Evolutionary conservation across 2,113 vertebrate species (phyloP).

Genomic region (Erythrolamprus reginae): DNA sequence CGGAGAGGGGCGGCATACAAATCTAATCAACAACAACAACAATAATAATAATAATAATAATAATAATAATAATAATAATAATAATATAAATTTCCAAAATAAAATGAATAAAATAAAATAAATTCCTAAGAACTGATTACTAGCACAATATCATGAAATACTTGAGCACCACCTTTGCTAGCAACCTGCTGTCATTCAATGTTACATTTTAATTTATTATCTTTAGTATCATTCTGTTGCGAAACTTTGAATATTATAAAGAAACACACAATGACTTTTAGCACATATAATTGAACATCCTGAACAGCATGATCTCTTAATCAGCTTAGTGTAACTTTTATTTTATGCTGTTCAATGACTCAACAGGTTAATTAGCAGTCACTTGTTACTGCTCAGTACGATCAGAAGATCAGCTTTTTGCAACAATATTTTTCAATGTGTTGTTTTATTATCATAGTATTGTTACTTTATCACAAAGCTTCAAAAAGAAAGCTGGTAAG

Average conservation of each 20-base stretch:
- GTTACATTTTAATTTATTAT: background rate
- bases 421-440: background rate
- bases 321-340: background rate
- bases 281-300: background rate
- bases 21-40: too few relatives aligned
- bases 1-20: too few relatives aligned
- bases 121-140: background rate
- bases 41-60: too few relatives aligned
- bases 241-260: background rate
- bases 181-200: background rate
- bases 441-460: background rate
- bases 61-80: too few relatives aligned
- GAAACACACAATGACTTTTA: background rate
- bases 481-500: background rate
- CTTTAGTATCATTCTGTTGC: background rate
- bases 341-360: background rate
- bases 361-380: background rate
- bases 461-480: background rate
- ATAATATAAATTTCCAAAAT: too few relatives aligned
- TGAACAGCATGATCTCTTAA: background rate
- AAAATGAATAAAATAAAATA: too few relatives aligned
- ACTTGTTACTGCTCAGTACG: background rate
- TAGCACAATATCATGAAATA: background rate
- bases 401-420: background rate
- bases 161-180: background rate